Base-by-base conservation (phyloP, 2,797 vertebrate species). In the Thalassophryne amazonica region DNA sequence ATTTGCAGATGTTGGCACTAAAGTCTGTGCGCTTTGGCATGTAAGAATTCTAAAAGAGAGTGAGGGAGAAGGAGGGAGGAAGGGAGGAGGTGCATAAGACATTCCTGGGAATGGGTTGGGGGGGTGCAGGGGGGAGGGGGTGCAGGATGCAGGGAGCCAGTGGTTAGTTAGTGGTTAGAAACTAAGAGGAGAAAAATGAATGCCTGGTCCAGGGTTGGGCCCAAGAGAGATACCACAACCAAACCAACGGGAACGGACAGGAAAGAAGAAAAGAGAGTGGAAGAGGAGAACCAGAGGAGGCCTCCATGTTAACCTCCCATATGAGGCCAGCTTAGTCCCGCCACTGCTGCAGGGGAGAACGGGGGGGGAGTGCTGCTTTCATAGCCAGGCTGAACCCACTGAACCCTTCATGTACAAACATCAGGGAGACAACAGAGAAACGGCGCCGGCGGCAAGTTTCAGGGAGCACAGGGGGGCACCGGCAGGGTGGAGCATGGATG, bases 171-270 rank as follows among this genome's bases (percentile, higher is more conserved):
- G 84, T 32, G 87, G 89, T 90, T 86, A 72, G 76, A 81, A 73
- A 86, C 85, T 89, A 87, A 89, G 76, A 81, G 76, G 78, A 87
- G 69, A 88, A 86, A 86, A 84, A 89, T 88, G 84, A 83, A 75
- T 27, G 41, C 83, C 80, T 80, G 72, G 73, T 83, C 79, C 84
- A 84, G 73, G 76, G 73, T 65, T 65, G 73, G 75, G 72, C 61
- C 69, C 62, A 52, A 60, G 54, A 65, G 78, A 46, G 36, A 69
- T 56, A 80, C 82, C 78, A 28, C 78, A 83, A 57, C 64, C 63
- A 55, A n/a, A 57, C 55, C 61, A 24, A 24, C 6, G 29, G 60
- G 67, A 62, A 51, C 47, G 3, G 9, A 39, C 24, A 61, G 49
- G 13, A 40, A 10, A 13, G 35, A 3, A n/a, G 22, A 25, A 5